Base-by-base conservation (phyloP, 2,113 vertebrate species). In the Hoplias malabaricus region DNA sequence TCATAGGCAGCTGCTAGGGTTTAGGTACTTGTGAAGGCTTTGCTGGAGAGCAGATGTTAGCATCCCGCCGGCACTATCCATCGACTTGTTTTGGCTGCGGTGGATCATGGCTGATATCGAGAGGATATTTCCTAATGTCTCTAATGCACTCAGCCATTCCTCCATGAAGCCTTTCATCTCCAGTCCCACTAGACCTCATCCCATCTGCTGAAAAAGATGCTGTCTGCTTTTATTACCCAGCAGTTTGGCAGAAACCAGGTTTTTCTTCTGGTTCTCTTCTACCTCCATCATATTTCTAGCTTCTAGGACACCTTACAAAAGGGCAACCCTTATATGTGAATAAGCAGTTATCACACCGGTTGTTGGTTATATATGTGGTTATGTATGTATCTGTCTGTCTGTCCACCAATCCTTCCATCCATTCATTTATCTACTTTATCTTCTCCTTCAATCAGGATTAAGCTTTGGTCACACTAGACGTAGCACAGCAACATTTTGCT, bases 111-210 rank as follows among this genome's bases (percentile, higher is more conserved):
- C 73, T 54, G 43, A 69, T 74, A 82, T 69, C 70, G 66, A 48
- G 69, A 65, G 77, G 67, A 73, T 72, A 73, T 72, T 79, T 74
- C 50, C 65, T 57, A 59, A 75, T 3, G 27, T 57, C 70, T 74
- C 70, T 3, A 54, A 74, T 33, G 43, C 46, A 23, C 77, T 72
- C 69, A 71, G 62, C 27, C 68, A n/a, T 83, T 73, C 75, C 77
- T 53, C 73, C 62, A 73, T 48, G 59, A 46, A 71, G 71, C 67
- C 72, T 75, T 75, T 66, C 72, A 77, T 83, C 77, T 83, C 53
- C 4, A 50, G 53, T 83, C 81, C 77, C 81, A 68, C 53, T 42
- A 83, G 81, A 56, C 63, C 31, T 73, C 77, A 80, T 80, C 53
- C 62, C 77, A 80, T 80, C 77, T 83, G 81, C 50, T 56, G 48